These are phyloP conservation scores for Itoplectis maculator DNA, from an alignment of 2,888 invertebrate genomes.

Conservation along the genomic window DNA sequence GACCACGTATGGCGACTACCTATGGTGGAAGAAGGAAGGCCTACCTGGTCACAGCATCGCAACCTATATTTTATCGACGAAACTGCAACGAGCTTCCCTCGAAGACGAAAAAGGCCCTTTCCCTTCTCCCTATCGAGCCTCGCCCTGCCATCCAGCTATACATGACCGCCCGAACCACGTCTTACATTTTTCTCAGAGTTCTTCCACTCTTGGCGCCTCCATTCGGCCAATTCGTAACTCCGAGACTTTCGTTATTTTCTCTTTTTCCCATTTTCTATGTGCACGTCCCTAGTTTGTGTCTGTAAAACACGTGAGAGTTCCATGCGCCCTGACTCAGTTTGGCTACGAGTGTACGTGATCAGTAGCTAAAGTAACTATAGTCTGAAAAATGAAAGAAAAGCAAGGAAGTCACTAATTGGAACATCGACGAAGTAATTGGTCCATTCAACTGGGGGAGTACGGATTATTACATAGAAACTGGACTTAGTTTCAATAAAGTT, in stretches of 20 bases:
- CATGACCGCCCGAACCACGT: slow-evolving; percentile 33
- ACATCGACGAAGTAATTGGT: background rate
- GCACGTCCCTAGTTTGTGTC: slow-evolving; percentile 37
- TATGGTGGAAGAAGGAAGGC: slow-evolving; percentile 72
- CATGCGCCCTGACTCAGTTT: slow-evolving; percentile 29
- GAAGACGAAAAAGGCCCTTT: slow-evolving; percentile 74
- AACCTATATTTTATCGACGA: slow-evolving; percentile 75
- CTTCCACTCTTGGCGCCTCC: slow-evolving; percentile 52
- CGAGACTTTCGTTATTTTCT: slow-evolving; percentile 11
- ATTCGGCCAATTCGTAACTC: slow-evolving; percentile 53
- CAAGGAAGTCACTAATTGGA: background rate
- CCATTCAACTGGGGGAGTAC: background rate
- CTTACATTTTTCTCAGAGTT: slow-evolving; percentile 48
- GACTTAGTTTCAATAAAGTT: too few relatives aligned
- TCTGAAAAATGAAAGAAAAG: background rate
- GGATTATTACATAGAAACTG: too few relatives aligned
- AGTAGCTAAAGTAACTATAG: background rate
- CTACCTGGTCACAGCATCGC: slow-evolving; percentile 69
- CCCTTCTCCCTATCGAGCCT: slow-evolving; percentile 68
- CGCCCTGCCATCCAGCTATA: slow-evolving; percentile 30
- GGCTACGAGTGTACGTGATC: slow-evolving; percentile 39
- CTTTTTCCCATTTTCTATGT: slow-evolving; percentile 31
- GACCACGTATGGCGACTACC: slow-evolving; percentile 76
- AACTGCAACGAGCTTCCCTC: slow-evolving; percentile 67
- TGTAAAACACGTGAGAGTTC: slow-evolving; percentile 22